Percentiles rank a stretch among this genome's conserved stretches.
Conservation (phyloP, 2,888 invertebrate genomes). For the Drosophila birchii region DNA sequence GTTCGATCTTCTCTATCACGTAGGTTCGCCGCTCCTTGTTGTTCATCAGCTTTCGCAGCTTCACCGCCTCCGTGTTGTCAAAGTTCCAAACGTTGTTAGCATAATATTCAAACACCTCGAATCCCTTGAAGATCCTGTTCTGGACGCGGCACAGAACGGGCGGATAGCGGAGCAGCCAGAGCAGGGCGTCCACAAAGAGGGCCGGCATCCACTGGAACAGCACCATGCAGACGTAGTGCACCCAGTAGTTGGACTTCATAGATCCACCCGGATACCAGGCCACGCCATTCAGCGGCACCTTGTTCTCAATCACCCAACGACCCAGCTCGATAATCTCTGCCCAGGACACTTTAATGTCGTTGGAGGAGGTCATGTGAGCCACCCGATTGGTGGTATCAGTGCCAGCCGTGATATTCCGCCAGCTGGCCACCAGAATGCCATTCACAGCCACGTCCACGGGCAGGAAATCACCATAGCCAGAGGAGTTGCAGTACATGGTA, state of each 20-base stretch:
- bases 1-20: conserved; percentile 87
- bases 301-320: conserved; percentile 90
- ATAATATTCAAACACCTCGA: conserved; percentile 96
- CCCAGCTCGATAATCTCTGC: conserved; percentile 93
- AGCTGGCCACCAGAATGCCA: conserved; percentile 85
- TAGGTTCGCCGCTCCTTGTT: conserved; percentile 88
- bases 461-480: conserved; percentile 91
- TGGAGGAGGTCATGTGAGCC: conserved; percentile 91
- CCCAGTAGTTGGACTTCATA: conserved; percentile 91
- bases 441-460: conserved; percentile 94
- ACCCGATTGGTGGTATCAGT: conserved; percentile 85
- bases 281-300: conserved; percentile 94
- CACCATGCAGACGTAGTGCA: conserved; percentile 93
- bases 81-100: conserved; percentile 97
- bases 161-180: conserved; percentile 92
- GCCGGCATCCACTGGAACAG: conserved; percentile 97
- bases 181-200: conserved; percentile 91
- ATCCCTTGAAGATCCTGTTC: conserved; percentile 92
- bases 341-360: conserved; percentile 94
- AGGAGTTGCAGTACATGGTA: conserved; percentile 93
- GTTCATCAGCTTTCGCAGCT: conserved; percentile 87
- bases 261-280: conserved; percentile 95
- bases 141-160: conserved; percentile 93
- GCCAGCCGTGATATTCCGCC: conserved; percentile 75
- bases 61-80: conserved; percentile 88